Conservation (phyloP, 2,888 invertebrate genomes). For the Tortricodes alternella region DNA sequence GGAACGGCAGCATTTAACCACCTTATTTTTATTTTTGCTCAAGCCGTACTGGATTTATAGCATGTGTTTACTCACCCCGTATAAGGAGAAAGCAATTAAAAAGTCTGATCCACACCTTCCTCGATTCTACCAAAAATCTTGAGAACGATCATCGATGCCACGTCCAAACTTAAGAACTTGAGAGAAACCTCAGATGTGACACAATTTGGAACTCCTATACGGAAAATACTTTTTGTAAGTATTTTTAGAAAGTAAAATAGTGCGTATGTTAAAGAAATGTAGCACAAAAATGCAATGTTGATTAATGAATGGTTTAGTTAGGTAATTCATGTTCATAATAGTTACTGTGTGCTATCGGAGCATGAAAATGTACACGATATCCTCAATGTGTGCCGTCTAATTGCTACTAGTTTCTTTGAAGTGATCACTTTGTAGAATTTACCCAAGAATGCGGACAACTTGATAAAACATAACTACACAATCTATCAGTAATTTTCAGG, state of each 20-base stretch:
- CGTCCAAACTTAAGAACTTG: too few relatives aligned
- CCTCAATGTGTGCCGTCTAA: slow-evolving; percentile 2
- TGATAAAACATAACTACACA: slow-evolving; percentile 2
- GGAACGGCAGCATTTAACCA: not conserved
- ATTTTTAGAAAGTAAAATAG: too few relatives aligned
- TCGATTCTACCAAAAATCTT: too few relatives aligned
- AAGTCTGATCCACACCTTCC: too few relatives aligned
- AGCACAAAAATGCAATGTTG: not conserved
- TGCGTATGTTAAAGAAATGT: too few relatives aligned
- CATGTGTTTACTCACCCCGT: too few relatives aligned
- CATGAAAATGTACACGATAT: not conserved
- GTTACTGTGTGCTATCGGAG: not conserved
- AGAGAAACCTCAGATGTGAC: too few relatives aligned
- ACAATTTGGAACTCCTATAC: too few relatives aligned
- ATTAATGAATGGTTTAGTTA: not conserved
- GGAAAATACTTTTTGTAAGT: too few relatives aligned
- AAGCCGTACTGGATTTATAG: not conserved
- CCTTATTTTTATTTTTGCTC: slow-evolving; percentile 3
- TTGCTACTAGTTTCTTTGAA: slow-evolving; percentile 5
- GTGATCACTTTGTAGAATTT: slow-evolving; percentile 7
- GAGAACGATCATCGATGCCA: too few relatives aligned
- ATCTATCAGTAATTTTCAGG: not conserved
- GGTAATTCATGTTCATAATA: slow-evolving; percentile 1
- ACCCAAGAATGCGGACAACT: slow-evolving; percentile 7
- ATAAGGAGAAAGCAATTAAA: too few relatives aligned